A percentile compares a stretch with the other conserved stretches of the same genome.
These are phyloP conservation scores for Caenorhabditis angaria DNA, from an alignment of 2,888 invertebrate species.

Conservation along the genomic window DNA sequence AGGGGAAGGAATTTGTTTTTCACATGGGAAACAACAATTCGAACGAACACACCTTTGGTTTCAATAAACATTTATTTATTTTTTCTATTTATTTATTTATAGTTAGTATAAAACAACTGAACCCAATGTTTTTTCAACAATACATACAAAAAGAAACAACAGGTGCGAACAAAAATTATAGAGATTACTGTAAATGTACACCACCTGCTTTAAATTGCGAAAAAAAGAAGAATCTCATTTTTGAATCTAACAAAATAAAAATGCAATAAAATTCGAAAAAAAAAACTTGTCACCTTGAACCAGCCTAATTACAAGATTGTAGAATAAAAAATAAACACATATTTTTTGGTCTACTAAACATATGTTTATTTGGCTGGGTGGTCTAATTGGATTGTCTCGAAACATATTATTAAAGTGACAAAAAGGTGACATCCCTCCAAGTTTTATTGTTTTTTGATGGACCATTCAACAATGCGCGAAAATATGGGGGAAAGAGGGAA, in stretches of 20 bases:
- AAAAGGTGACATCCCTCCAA: background rate
- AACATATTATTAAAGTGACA: background rate
- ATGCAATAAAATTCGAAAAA: no score
- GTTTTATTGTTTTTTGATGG: background rate
- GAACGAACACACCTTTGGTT: background rate
- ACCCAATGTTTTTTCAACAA: no score
- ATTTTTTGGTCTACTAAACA: background rate
- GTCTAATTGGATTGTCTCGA: background rate
- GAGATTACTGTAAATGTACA: no score
- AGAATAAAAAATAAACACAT: background rate
- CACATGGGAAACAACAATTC: background rate
- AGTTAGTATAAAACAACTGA: background rate
- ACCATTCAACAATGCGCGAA: background rate
- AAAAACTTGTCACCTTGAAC: no score
- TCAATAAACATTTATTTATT: background rate
- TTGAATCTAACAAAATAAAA: no score
- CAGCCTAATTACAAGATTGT: background rate
- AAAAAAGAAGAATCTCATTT: no score
- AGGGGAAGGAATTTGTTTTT: background rate
- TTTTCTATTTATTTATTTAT: no score
- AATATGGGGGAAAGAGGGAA: background rate
- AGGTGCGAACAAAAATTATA: no score
- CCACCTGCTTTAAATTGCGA: no score
- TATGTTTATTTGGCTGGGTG: constrained; percentile 1
- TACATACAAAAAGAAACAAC: no score